phyloP scores from a whole-genome alignment of 2,888 invertebrate genomes.

The Leucophenga maculata region DNA sequence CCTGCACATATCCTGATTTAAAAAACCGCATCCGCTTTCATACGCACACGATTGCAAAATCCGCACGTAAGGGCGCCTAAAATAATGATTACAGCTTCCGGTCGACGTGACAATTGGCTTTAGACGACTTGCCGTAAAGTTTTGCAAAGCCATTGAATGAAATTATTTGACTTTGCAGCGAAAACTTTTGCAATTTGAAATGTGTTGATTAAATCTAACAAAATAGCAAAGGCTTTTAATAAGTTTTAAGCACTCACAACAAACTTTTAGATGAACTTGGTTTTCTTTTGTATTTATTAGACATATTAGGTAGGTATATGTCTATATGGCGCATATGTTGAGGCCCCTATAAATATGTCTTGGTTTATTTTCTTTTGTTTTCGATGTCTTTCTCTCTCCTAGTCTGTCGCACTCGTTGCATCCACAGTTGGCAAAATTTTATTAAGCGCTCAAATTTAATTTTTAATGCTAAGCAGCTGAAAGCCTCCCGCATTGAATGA shows the following conservation, averaged over 20 bases:
- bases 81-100: slow-evolving; percentile 22
- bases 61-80: slow-evolving; percentile 1
- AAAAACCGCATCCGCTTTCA: slow-evolving; percentile 25
- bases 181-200: neutral
- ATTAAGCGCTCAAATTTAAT: slow-evolving; percentile 25
- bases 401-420: too few species aligned
- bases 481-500: slow-evolving; percentile 16
- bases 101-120: slow-evolving; percentile 23
- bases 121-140: neutral
- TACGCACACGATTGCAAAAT: neutral
- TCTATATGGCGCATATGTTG: neutral
- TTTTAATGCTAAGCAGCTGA: slow-evolving; percentile 26
- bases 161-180: neutral
- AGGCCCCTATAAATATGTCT: too few species aligned
- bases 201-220: neutral
- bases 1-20: slow-evolving; percentile 29
- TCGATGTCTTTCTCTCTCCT: too few species aligned
- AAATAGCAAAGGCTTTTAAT: neutral
- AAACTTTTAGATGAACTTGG: neutral
- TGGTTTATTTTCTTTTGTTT: too few species aligned
- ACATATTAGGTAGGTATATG: neutral
- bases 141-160: too few species aligned
- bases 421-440: neutral
- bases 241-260: neutral
- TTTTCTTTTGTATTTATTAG: too few species aligned